phyloP scores from a whole-genome alignment of 2,113 vertebrate genomes.

The Rhagologus leucostigma region DNA sequence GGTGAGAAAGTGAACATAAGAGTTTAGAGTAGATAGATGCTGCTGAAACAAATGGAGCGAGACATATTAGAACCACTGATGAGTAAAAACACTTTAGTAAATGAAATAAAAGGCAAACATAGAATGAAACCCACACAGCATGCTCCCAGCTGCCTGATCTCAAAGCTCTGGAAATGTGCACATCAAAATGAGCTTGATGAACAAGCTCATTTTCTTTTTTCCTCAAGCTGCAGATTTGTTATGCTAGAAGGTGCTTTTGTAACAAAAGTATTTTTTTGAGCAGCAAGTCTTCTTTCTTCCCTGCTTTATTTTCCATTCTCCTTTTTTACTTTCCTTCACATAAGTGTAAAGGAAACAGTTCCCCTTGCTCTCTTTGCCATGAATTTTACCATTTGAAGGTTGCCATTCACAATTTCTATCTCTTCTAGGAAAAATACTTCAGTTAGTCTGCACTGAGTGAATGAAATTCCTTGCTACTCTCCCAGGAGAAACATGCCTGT shows the following conservation, averaged over 20 bases:
- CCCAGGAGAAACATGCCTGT: not conserved
- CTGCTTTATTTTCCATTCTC: not conserved
- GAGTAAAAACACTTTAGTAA: constrained; percentile 50
- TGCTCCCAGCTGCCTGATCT: not conserved
- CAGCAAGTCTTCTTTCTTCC: not conserved
- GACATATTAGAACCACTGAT: constrained; percentile 42
- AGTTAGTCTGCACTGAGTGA: not conserved
- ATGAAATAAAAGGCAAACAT: constrained; percentile 5
- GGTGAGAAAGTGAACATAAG: not conserved
- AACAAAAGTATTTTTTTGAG: not conserved
- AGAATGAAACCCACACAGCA: constrained; percentile 9
- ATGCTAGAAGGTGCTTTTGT: not conserved
- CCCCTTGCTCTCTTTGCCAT: not conserved
- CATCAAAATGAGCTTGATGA: not conserved
- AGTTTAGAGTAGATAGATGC: constrained; percentile 35
- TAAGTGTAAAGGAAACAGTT: not conserved
- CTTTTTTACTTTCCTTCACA: not conserved
- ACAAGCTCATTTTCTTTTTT: not conserved
- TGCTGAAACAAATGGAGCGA: constrained; percentile 52
- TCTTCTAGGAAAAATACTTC: not conserved
- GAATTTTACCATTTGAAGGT: not conserved
- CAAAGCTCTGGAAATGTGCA: not conserved
- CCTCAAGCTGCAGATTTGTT: not conserved
- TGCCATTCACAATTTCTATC: not conserved
- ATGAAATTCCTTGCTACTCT: not conserved